Conservation (phyloP, 2,888 invertebrate genomes). For the Hypomecis punctinalis region DNA sequence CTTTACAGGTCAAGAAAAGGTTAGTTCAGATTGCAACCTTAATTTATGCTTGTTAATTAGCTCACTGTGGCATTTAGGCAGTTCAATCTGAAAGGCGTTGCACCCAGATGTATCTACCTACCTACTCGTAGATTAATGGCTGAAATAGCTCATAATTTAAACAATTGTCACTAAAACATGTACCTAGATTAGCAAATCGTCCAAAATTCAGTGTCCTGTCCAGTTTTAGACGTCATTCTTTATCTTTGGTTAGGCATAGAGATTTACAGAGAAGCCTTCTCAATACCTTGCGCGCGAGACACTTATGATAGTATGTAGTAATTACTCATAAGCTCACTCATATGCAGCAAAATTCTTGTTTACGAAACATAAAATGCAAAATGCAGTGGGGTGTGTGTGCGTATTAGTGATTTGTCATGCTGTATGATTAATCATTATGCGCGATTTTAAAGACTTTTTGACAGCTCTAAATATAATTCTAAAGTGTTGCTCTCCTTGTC, state of each 20-base stretch:
- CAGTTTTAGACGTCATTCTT: not conserved
- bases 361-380: too few relatives aligned
- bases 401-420: too few relatives aligned
- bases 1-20: conserved; percentile 43
- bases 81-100: conserved; percentile 7
- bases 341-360: too few relatives aligned
- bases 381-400: too few relatives aligned
- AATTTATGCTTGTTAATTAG: conserved; percentile 57
- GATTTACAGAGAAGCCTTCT: too few relatives aligned
- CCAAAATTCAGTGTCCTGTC: not conserved
- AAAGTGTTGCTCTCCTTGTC: too few relatives aligned
- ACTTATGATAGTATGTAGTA: too few relatives aligned
- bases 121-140: not conserved
- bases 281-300: too few relatives aligned
- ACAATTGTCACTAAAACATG: not conserved
- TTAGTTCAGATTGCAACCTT: conserved; percentile 48
- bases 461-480: too few relatives aligned
- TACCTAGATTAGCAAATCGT: not conserved
- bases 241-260: not conserved
- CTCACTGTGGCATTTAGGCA: conserved; percentile 46
- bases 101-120: not conserved
- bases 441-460: too few relatives aligned
- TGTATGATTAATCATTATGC: too few relatives aligned
- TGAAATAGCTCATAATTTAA: not conserved
- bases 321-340: too few relatives aligned